These are phyloP conservation scores for Phaethornis superciliosus DNA, from an alignment of 2,113 vertebrate genomes.

Conservation along the genomic window DNA sequence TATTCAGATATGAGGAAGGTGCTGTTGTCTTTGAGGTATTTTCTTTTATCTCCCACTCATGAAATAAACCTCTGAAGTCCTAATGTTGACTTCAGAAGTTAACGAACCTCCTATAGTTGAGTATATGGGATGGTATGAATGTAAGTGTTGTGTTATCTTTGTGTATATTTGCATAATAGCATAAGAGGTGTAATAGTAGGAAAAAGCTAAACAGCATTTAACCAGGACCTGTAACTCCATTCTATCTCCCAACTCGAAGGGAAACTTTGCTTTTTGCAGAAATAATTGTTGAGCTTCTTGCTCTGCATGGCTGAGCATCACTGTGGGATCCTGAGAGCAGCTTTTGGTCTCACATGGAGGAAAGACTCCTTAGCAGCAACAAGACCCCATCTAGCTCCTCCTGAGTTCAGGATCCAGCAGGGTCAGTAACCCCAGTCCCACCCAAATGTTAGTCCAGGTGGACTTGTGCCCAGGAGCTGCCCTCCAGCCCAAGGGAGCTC, in stretches of 20 bases:
- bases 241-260: not conserved
- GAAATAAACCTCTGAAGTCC: conserved; percentile 19
- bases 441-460: rapidly evolving
- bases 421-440: rapidly evolving
- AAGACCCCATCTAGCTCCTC: not conserved
- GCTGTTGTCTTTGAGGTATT: not conserved
- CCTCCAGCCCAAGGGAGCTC: not conserved
- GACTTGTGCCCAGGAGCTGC: not conserved
- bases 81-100: not conserved
- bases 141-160: not conserved
- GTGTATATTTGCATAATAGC: not conserved
- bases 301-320: not conserved
- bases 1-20: not conserved
- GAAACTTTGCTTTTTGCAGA: not conserved
- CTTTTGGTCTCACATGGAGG: not conserved
- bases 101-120: not conserved
- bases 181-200: not conserved
- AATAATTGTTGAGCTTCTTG: not conserved
- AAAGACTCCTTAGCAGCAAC: not conserved
- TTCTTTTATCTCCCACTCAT: not conserved
- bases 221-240: not conserved
- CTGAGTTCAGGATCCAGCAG: not conserved
- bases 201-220: not conserved
- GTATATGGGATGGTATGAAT: not conserved
- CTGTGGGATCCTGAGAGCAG: not conserved